A percentile compares a stretch with the other conserved stretches of the same genome.
phyloP scores from a whole-genome alignment of 2,888 invertebrate genomes.

The Deroplatys truncata region DNA sequence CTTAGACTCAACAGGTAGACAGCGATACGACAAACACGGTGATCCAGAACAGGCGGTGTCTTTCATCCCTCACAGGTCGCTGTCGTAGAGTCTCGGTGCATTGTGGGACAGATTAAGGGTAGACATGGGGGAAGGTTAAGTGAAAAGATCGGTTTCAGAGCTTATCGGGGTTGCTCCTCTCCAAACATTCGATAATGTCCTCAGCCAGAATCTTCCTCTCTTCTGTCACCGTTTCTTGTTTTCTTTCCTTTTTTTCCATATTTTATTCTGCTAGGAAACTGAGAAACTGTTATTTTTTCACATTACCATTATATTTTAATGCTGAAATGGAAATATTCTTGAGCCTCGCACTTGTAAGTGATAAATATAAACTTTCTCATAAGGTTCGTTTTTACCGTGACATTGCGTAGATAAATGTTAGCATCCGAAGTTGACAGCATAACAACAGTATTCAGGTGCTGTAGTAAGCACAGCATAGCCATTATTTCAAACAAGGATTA shows the following conservation, averaged over 20 bases:
- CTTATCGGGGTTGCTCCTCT: neutral
- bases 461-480: too few species aligned
- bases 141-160: slow-evolving; percentile 1
- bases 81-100: neutral
- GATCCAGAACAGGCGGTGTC: neutral
- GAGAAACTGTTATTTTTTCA: too few species aligned
- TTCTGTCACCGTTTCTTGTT: neutral
- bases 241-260: neutral
- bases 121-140: neutral
- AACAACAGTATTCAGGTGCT: too few species aligned
- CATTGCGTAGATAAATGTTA: too few species aligned
- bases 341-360: too few species aligned
- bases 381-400: too few species aligned
- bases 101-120: slow-evolving; percentile 9
- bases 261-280: neutral
- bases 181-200: neutral
- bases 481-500: too few species aligned
- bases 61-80: neutral
- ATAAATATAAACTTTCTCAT: too few species aligned
- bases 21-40: neutral
- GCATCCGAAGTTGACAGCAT: too few species aligned
- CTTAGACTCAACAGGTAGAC: neutral
- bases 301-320: too few species aligned
- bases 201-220: neutral
- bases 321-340: too few species aligned